Percentiles rank a stretch among this genome's conserved stretches.
Evolutionary conservation across 2,888 invertebrate genomes (phyloP).

Genomic region (Sylvicola cinctus): DNA sequence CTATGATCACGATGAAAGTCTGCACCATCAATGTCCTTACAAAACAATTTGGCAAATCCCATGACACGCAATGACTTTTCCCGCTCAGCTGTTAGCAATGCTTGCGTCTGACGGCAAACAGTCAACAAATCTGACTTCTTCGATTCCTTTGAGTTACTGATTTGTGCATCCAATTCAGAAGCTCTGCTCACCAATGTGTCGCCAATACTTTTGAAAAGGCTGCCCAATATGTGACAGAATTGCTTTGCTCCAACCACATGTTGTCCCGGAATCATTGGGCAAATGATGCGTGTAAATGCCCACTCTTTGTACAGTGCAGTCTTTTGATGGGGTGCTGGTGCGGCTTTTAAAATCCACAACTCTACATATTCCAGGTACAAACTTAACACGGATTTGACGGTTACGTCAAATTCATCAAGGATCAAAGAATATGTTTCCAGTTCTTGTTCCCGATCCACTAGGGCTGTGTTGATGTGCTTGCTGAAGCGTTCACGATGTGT

Average conservation of each 20-base stretch:
- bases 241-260: slow-evolving; percentile 50
- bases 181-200: slow-evolving; percentile 26
- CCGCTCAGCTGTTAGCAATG: slow-evolving; percentile 53
- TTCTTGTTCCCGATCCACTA: slow-evolving; percentile 27
- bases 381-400: slow-evolving; percentile 47
- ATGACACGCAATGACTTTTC: slow-evolving; percentile 63
- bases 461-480: slow-evolving; percentile 38
- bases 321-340: slow-evolving; percentile 33
- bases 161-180: slow-evolving; percentile 22
- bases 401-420: slow-evolving; percentile 52
- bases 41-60: slow-evolving; percentile 58
- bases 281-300: slow-evolving; percentile 62
- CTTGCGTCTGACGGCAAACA: slow-evolving; percentile 60
- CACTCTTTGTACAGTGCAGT: slow-evolving; percentile 70
- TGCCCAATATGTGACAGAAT: slow-evolving; percentile 36
- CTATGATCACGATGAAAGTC: slow-evolving; percentile 26
- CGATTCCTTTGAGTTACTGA: slow-evolving; percentile 15
- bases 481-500: slow-evolving; percentile 59
- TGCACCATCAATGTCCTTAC: slow-evolving; percentile 38
- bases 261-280: slow-evolving; percentile 55
- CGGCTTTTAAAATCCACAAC: slow-evolving; percentile 47
- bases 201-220: slow-evolving; percentile 27
- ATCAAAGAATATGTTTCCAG: slow-evolving; percentile 33
- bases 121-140: slow-evolving; percentile 22
- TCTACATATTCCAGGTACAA: slow-evolving; percentile 74